Base-by-base conservation (phyloP, 2,888 invertebrate genomes). In the Drosophila anceps region DNA sequence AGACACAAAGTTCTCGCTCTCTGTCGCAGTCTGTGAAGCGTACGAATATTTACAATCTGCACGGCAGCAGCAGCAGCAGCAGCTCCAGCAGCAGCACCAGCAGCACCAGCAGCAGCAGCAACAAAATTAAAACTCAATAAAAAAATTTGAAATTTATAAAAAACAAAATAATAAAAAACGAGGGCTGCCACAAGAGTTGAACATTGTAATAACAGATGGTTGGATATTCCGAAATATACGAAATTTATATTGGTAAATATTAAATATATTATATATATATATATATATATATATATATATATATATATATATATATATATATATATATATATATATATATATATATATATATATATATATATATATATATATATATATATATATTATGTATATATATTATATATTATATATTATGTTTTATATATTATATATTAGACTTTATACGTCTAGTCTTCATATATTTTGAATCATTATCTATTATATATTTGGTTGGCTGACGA, bases 11-110 rank as follows among this genome's bases (percentile, higher is more conserved):
- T 68, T 27, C 59, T 35, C 20, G 4, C 10, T 20, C 20, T 15
- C 27, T 44, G 50, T 53, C 51, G 79, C 51, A 61, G 31, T 59
- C 69, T 68, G 64, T 69, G 73, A 71, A 74, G 82, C 76, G 70
- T 75, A 59, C 43, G 60, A 83, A 75, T 81, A 83, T 81, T 64
- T 75, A 71, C 65, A 72, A 71, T 83, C 55, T 46, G 48, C 75
- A 73, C 71, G 74, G 48, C 75, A 57, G 41, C 9, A 3, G 18
- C 41, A 4, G 41, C 3, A n/a, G 27, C 46, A n/a, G 46, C 4
- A 15, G 20, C n/a, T n/a, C n/a, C 9, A 3, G 18, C 41, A 4
- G 41, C 3, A n/a, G 27, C 46, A n/a, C 27, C 4, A 15, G 20
- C 20, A 12, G 43, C 4, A n/a, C 7, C 41, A 41, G 44, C 24